phyloP scores from a whole-genome alignment of 2,888 invertebrate species.

The Caenorhabditis parvicauda region DNA sequence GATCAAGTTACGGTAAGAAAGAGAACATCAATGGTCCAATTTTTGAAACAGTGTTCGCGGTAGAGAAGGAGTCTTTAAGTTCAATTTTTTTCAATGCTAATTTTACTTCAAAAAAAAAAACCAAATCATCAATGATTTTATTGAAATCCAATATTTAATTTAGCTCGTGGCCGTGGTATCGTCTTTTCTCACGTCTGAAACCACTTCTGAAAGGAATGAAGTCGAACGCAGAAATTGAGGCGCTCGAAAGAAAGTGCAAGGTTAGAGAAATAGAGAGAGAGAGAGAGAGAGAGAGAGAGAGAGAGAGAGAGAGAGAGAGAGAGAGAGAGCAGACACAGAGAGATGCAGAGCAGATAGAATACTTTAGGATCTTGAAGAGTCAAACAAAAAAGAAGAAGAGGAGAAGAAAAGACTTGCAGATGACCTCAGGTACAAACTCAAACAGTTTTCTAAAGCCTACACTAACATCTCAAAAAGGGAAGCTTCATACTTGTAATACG shows the following conservation, averaged over 20 bases:
- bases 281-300: no score
- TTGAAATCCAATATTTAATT: neutral
- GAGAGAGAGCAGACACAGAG: no score
- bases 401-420: slow-evolving; percentile 40
- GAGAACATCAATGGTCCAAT: no score
- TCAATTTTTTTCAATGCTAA: neutral
- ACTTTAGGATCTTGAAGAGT: slow-evolving; percentile 32
- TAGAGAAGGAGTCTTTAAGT: no score
- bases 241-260: slow-evolving; percentile 70
- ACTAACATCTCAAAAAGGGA: neutral
- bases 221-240: slow-evolving; percentile 68
- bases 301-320: no score
- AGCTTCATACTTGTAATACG: no score
- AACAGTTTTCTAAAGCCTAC: neutral
- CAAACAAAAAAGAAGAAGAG: slow-evolving; percentile 33
- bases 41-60: no score
- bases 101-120: neutral
- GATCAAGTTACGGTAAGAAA: slow-evolving; percentile 77
- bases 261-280: slow-evolving; percentile 1
- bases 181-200: slow-evolving; percentile 77
- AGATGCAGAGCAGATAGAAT: neutral
- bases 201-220: slow-evolving; percentile 56
- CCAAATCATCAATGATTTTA: neutral
- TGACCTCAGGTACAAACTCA: slow-evolving; percentile 22
- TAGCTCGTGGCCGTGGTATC: slow-evolving; percentile 92